phyloP scores from a whole-genome alignment of 2,113 vertebrate genomes.

The Muntiacus reevesi region DNA sequence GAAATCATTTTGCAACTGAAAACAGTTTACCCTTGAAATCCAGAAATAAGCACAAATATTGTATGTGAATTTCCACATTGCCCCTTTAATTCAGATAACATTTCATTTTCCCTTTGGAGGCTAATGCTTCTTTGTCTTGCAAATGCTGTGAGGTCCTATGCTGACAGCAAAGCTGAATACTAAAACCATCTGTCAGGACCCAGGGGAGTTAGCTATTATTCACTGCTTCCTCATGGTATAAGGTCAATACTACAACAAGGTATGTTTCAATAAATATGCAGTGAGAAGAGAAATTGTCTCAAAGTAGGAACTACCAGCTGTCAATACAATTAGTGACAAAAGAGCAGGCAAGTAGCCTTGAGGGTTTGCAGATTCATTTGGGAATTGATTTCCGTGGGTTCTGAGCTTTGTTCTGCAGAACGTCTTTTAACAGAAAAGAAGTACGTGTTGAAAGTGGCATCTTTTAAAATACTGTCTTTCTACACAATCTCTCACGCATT shows the following conservation, averaged over 20 bases:
- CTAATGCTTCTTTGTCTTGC: constrained; percentile 46
- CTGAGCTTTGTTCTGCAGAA: constrained; percentile 26
- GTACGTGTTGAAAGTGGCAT: background rate
- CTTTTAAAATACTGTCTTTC: background rate
- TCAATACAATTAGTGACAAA: constrained; percentile 76
- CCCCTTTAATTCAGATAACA: constrained; percentile 44
- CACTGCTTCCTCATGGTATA: constrained; percentile 48
- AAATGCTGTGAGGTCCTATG: constrained; percentile 9
- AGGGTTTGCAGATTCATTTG: constrained; percentile 63
- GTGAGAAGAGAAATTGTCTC: constrained; percentile 70
- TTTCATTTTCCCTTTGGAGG: constrained; percentile 44
- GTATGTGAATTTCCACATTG: background rate
- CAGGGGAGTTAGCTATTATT: constrained; percentile 60
- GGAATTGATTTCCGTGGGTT: constrained; percentile 70
- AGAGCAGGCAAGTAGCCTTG: constrained; percentile 17
- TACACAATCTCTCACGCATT: background rate
- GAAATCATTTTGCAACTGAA: background rate
- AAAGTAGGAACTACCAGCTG: constrained; percentile 75
- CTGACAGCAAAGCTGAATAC: constrained; percentile 16
- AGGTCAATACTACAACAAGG: constrained; percentile 73
- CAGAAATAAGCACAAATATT: background rate
- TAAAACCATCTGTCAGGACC: constrained; percentile 74
- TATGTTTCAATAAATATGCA: constrained; percentile 78
- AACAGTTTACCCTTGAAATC: constrained; percentile 32
- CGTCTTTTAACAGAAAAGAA: background rate